A percentile compares a stretch with the other conserved stretches of the same genome.
Evolutionary conservation across 2,113 vertebrate species (phyloP).

Genomic region (Tautogolabrus adspersus): DNA sequence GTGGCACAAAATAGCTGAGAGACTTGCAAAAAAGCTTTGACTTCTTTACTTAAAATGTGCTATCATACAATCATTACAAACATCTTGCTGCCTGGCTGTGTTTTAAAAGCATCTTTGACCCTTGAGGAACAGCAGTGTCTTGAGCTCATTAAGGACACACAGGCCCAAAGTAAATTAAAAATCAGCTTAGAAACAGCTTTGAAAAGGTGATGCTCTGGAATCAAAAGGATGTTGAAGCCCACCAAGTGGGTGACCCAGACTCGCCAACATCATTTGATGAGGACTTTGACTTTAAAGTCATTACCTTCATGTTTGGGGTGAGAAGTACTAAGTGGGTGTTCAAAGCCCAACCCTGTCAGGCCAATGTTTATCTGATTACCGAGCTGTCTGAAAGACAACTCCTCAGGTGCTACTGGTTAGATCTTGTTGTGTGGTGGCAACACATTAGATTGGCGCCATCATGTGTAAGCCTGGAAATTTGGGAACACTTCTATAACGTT

Average conservation of each 20-base stretch:
- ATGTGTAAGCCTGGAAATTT: conserved; percentile 3
- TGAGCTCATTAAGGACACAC: conserved; percentile 52
- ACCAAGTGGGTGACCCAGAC: conserved; percentile 68
- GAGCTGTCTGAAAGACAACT: conserved; percentile 50
- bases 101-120: conserved; percentile 23
- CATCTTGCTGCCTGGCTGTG: conserved; percentile 23
- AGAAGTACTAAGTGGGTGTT: conserved; percentile 80
- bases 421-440: conserved; percentile 12
- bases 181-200: conserved; percentile 61
- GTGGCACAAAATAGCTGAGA: conserved; percentile 60
- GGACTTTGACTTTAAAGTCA: conserved; percentile 73
- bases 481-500: conserved; percentile 1
- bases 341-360: conserved; percentile 77
- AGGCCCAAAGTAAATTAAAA: conserved; percentile 62
- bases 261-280: conserved; percentile 65
- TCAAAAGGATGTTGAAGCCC: conserved; percentile 70
- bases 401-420: conserved; percentile 48
- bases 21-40: conserved; percentile 43
- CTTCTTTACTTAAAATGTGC: conserved; percentile 36
- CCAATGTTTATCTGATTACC: conserved; percentile 67
- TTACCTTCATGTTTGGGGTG: conserved; percentile 70
- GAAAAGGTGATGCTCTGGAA: conserved; percentile 65
- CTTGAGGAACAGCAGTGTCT: conserved; percentile 40
- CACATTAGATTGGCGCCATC: conserved; percentile 7
- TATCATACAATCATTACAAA: conserved; percentile 43